phyloP scores from a whole-genome alignment of 2,888 invertebrate genomes.

The Mythimna ferrago region DNA sequence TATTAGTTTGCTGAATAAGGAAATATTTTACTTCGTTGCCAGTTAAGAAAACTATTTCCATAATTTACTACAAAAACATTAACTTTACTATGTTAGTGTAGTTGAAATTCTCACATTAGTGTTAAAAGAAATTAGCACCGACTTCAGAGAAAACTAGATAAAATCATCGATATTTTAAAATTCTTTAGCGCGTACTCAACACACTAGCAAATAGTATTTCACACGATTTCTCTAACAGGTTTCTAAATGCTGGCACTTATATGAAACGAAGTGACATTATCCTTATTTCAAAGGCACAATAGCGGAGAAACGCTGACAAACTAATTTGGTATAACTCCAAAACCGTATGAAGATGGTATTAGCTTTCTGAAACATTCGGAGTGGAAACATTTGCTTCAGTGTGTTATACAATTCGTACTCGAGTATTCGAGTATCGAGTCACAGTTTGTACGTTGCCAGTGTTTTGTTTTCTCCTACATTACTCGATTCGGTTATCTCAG shows the following conservation, averaged over 20 bases:
- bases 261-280: conserved; percentile 37
- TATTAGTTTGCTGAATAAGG: conserved; percentile 35
- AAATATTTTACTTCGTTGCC: conserved; percentile 7
- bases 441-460: conserved; percentile 49
- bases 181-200: conserved; percentile 34
- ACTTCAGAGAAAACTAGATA: conserved; percentile 33
- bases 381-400: conserved; percentile 50
- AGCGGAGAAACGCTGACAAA: conserved; percentile 30
- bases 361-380: conserved; percentile 44
- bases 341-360: conserved; percentile 52
- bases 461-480: conserved; percentile 60
- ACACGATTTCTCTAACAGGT: conserved; percentile 61
- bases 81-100: neutral
- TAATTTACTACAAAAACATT: neutral
- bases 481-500: conserved; percentile 52
- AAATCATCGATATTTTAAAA: conserved; percentile 38
- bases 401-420: conserved; percentile 42
- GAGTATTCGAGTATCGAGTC: conserved; percentile 39
- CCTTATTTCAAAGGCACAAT: conserved; percentile 42
- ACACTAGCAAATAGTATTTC: conserved; percentile 40
- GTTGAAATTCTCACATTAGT: neutral
- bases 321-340: conserved; percentile 48
- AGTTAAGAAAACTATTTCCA: conserved; percentile 6
- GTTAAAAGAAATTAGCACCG: conserved; percentile 24
- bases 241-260: conserved; percentile 53